Evolutionary conservation across 2,113 vertebrate species (phyloP), one percentile per base, ranked within the genome.

Genomic region (Gymnocephalus cernua): DNA sequence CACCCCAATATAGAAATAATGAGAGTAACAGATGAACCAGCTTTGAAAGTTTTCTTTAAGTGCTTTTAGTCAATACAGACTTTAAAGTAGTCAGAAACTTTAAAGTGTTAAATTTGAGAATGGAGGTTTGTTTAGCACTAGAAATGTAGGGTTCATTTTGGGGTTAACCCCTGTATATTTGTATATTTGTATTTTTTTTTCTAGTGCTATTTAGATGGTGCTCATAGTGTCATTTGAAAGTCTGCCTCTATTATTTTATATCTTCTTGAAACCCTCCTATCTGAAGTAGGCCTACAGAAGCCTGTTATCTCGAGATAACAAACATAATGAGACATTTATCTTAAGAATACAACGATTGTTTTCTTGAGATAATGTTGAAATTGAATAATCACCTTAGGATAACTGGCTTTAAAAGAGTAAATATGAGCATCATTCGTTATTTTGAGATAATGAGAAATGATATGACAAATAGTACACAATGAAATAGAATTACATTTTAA

Each of bases 311-410:
- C 32, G 11, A 74, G 79, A 74, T 68, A 81, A 74, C 23, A 50
- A 59, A 44, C 71, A 73, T 47, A 14, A 70, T 56, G 67, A 58
- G 54, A 21, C 54, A 29, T 67, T 74, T 81, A 67, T 50, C 35
- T 75, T 15, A 29, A 45, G 48, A 54, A 75, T 27, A 54, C 29
- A 51, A 21, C 6, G 44, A 25, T n/a, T 74, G 32, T 74, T 74
- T 74, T 29, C 38, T 54, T 59, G 6, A 51, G 23, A 74, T 21
- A 47, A 32, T 19, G 21, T 41, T 66, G 45, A 50, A 41, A 66
- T 65, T 8, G 25, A 51, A 23, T 13, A 53, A 69, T 57, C 53
- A 19, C 15, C 32, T 54, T 10, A 44, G n/a, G 73, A 54, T 71
- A 51, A 27, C 51, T 18, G 19, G n/a, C 58, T 54, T 62, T 50